phyloP scores from a whole-genome alignment of 2,888 invertebrate genomes.

The Chromoteleia sp. region DNA sequence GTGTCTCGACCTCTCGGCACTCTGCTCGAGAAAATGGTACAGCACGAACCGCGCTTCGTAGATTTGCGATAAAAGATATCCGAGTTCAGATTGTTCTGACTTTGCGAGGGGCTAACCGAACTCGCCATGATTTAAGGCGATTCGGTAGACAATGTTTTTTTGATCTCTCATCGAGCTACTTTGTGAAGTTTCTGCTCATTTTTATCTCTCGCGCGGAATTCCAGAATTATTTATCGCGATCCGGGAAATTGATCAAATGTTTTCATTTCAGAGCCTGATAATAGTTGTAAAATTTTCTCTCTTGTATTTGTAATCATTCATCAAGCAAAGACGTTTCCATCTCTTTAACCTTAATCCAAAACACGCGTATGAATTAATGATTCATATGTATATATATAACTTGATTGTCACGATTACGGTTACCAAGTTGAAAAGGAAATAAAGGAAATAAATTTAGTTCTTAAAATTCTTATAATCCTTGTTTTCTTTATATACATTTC shows the following conservation, averaged over 20 bases:
- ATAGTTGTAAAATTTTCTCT: constrained; percentile 14
- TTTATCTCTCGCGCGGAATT: constrained; percentile 47
- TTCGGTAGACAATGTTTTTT: constrained; percentile 66
- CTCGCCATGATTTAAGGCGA: constrained; percentile 66
- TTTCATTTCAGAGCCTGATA: constrained; percentile 34
- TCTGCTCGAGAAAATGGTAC: constrained; percentile 67
- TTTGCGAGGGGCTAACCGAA: constrained; percentile 58
- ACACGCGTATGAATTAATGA: too few relatives aligned
- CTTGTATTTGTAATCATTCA: neutral
- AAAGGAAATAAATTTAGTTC: too few relatives aligned
- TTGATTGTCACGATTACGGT: too few relatives aligned
- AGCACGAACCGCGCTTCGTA: constrained; percentile 65
- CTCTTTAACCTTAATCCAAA: too few relatives aligned
- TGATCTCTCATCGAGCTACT: constrained; percentile 68
- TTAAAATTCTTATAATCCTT: too few relatives aligned
- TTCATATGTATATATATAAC: too few relatives aligned
- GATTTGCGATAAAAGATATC: constrained; percentile 70
- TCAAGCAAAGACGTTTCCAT: neutral
- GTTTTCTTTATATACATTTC: too few relatives aligned
- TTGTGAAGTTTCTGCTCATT: constrained; percentile 56
- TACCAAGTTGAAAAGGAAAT: too few relatives aligned
- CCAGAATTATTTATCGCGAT: constrained; percentile 38
- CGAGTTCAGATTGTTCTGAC: constrained; percentile 65
- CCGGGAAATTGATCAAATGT: constrained; percentile 29
- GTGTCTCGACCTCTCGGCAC: constrained; percentile 67